Evolutionary conservation across 2,797 vertebrate species (phyloP).

Genomic region (Anolis apletophallus): DNA sequence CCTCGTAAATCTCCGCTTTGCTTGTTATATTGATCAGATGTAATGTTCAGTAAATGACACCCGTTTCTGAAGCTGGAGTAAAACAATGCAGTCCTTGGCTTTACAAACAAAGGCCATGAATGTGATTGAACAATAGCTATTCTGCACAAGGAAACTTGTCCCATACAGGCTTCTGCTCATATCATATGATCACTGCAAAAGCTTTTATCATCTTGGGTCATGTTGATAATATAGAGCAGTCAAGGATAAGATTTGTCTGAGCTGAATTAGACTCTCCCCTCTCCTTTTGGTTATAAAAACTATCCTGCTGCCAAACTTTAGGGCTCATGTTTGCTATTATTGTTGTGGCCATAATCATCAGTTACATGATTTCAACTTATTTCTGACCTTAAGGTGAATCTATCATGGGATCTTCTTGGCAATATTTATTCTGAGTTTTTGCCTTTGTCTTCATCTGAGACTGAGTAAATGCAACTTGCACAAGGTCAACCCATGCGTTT

Average conservation of each 20-base stretch:
- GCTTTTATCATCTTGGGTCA: background rate
- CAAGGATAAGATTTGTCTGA: background rate
- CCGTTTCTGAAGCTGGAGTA: slow-evolving; percentile 20
- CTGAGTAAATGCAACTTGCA: too few species aligned
- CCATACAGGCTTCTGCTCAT: slow-evolving; percentile 4
- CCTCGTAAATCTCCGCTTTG: slow-evolving; percentile 11
- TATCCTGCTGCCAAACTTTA: background rate
- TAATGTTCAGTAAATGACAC: background rate
- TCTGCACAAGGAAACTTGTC: background rate
- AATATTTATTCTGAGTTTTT: too few species aligned
- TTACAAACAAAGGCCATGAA: background rate
- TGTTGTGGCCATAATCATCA: too few species aligned
- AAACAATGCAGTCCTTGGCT: slow-evolving; percentile 27
- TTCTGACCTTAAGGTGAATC: too few species aligned
- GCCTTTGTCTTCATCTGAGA: too few species aligned
- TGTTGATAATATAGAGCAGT: background rate
- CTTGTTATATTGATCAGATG: slow-evolving; percentile 23
- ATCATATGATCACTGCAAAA: background rate
- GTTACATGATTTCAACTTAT: too few species aligned
- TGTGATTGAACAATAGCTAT: slow-evolving; percentile 23
- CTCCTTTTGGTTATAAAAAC: background rate
- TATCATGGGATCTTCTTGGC: too few species aligned
- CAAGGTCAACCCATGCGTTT: too few species aligned
- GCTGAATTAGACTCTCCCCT: background rate
- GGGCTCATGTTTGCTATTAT: too few species aligned